phyloP scores from a whole-genome alignment of 2,888 invertebrate genomes.

The Tinea semifulvella region DNA sequence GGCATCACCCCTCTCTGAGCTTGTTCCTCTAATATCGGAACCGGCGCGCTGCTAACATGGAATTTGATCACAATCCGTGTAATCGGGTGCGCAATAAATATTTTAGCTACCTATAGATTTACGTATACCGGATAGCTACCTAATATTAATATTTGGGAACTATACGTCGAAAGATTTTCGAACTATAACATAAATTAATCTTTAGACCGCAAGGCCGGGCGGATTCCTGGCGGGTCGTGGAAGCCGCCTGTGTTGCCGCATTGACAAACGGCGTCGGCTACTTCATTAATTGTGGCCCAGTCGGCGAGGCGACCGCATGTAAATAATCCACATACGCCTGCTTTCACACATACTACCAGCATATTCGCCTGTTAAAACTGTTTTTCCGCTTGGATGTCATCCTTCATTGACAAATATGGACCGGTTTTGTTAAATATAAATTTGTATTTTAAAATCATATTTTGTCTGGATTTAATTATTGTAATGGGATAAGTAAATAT shows the following conservation, averaged over 20 bases:
- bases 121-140: too few species aligned
- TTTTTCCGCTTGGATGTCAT: slow-evolving; percentile 6
- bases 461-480: neutral
- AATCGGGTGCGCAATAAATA: slow-evolving; percentile 4
- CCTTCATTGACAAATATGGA: neutral
- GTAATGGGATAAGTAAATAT: slow-evolving; percentile 2
- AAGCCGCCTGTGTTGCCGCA: slow-evolving; percentile 35
- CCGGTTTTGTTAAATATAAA: slow-evolving; percentile 4
- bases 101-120: too few species aligned
- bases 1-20: slow-evolving; percentile 18
- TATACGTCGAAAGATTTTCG: slow-evolving; percentile 2
- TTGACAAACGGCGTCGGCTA: slow-evolving; percentile 58
- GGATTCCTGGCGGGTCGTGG: slow-evolving; percentile 1
- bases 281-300: slow-evolving; percentile 60
- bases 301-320: slow-evolving; percentile 50
- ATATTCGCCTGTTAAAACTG: slow-evolving; percentile 4
- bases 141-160: too few species aligned
- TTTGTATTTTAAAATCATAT: neutral
- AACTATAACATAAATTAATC: slow-evolving; percentile 11
- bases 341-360: slow-evolving; percentile 27
- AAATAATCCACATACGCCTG: slow-evolving; percentile 57
- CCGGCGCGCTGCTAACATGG: slow-evolving; percentile 21
- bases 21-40: slow-evolving; percentile 30
- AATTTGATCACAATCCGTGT: slow-evolving; percentile 37
- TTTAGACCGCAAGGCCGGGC: slow-evolving; percentile 7